Conservation (phyloP, 1,140 invertebrate genomes). For the Drosophila funebris region DNA sequence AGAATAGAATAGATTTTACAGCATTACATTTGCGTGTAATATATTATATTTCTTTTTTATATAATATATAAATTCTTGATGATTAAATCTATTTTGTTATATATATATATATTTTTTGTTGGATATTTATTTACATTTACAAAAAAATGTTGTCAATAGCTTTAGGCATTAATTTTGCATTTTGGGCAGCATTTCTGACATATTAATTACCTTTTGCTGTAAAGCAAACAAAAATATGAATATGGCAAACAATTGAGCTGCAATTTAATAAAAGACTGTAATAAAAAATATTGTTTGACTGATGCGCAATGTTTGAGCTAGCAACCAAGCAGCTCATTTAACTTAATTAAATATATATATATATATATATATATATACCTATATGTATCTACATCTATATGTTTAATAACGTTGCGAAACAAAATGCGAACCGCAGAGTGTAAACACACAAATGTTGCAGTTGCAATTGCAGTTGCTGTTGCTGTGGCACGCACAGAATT, state of each 20-base stretch:
- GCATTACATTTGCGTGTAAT: no score
- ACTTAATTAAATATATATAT: slow-evolving; percentile 54
- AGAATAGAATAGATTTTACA: no score
- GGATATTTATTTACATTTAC: slow-evolving; percentile 31
- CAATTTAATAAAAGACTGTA: slow-evolving; percentile 26
- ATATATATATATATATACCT: no score
- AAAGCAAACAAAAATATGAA: slow-evolving; percentile 27
- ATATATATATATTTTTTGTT: no score
- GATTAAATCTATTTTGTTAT: no score
- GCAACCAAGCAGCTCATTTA: slow-evolving; percentile 28
- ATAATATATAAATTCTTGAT: no score
- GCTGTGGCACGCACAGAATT: neutral
- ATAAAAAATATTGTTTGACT: slow-evolving; percentile 25
- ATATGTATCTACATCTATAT: neutral
- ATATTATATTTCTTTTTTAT: no score
- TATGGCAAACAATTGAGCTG: slow-evolving; percentile 16
- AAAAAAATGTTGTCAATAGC: slow-evolving; percentile 13
- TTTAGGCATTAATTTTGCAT: slow-evolving; percentile 12
- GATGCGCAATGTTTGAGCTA: neutral
- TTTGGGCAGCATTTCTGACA: slow-evolving; percentile 46
- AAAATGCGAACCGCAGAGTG: slow-evolving; percentile 40
- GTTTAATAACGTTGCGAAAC: slow-evolving; percentile 50
- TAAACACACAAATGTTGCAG: slow-evolving; percentile 18
- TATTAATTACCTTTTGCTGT: slow-evolving; percentile 57
- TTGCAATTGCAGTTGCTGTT: neutral